Evolutionary conservation across 2,797 vertebrate genomes (phyloP), one percentile per base, ranked within the genome.

Genomic region (Iguana delicatissima): DNA sequence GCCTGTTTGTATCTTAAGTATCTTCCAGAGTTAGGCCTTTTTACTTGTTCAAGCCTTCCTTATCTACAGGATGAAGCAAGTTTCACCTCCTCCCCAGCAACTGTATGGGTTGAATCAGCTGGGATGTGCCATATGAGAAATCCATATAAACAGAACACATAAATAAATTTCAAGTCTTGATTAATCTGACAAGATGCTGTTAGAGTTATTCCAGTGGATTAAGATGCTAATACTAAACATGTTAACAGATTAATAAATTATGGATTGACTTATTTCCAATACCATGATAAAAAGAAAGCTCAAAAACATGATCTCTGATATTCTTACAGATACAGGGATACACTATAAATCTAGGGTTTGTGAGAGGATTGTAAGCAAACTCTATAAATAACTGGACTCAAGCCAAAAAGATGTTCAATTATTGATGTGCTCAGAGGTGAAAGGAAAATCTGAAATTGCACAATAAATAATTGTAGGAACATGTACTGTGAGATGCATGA

Each of bases 351-450:
- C 5, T 42, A 20, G 29, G 72, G 59, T 38, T 74, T 35, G 24
- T 72, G 14, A 52, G 50, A 52, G 32, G 32, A 26, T 59, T 96
- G 89, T 95, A 87, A 22, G 57, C 26, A 22, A 59, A 13, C 57
- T 59, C 57, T 18, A 59, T 59, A 59, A 46, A 46, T 4, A 46
- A 46, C 42, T 46, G 42, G 42, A 46, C 42, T 46, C 42, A 46
- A 46, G 42, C 42, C 42, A 46, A 46, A 46, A 46, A 46, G 42
- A 46, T 46, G 42, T 3, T 46, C 42, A 46, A 46, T 4, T 46
- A 46, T 46, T 46, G 42, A 46, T 46, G 42, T 46, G 42, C 42
- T 46, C 42, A 46, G 4, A 46, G 42, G 42, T 46, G 42, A 46
- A 46, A 46, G 42, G 42, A 46, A 46, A 46, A 46, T 46, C 2